These are phyloP conservation scores for Rotaria socialis DNA, from an alignment of 2,888 invertebrate species.

Conservation along the genomic window DNA sequence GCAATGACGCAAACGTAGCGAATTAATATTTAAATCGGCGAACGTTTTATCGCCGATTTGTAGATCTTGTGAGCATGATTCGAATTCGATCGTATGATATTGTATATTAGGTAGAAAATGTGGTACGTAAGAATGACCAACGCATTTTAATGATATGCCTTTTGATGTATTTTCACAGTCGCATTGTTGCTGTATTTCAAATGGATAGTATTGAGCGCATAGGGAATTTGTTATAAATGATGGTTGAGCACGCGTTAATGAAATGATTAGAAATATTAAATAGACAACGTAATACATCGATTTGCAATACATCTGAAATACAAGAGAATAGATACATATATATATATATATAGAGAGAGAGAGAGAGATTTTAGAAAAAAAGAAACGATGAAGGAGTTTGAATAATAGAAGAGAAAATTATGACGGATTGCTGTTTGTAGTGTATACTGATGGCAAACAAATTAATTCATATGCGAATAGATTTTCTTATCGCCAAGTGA, in stretches of 20 bases:
- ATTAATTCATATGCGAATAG: neutral
- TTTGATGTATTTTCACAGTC: neutral
- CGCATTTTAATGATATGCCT: neutral
- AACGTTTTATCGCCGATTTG: slow-evolving; percentile 27
- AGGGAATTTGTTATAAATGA: neutral
- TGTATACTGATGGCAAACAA: neutral
- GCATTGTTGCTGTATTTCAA: neutral
- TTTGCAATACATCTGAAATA: neutral
- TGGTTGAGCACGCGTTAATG: neutral
- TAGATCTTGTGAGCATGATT: neutral
- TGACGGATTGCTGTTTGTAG: too few species aligned
- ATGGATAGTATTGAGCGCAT: neutral
- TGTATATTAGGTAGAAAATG: neutral
- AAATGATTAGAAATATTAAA: neutral
- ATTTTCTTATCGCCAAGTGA: too few species aligned
- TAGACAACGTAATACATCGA: neutral
- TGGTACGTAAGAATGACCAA: neutral
- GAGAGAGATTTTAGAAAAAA: too few species aligned
- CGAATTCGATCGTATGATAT: neutral
- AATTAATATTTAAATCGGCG: slow-evolving; percentile 17
- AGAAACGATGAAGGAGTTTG: too few species aligned
- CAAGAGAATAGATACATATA: too few species aligned
- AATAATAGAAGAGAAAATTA: too few species aligned
- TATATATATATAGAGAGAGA: too few species aligned
- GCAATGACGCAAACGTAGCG: neutral